Percentiles rank a stretch among this genome's conserved stretches.
Conservation (phyloP, 2,888 invertebrate genomes). For the Hydrotaea diabolus region DNA sequence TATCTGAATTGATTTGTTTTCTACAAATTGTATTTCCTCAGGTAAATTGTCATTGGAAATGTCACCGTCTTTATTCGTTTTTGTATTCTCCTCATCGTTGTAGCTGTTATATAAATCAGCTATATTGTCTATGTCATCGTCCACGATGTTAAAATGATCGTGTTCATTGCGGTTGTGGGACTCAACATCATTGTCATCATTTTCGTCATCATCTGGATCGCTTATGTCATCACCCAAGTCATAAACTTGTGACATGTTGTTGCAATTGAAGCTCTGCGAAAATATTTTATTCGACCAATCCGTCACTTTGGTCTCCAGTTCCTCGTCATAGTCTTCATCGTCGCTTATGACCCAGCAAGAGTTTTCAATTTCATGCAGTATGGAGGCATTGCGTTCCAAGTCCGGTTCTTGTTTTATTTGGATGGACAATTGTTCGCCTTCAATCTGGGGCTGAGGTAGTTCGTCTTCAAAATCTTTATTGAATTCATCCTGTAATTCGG, state of each 20-base stretch:
- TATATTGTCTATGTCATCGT: slow-evolving; percentile 58
- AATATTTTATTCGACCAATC: slow-evolving; percentile 75
- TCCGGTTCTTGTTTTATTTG: slow-evolving; percentile 50
- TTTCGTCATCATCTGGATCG: slow-evolving; percentile 59
- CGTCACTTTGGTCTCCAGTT: slow-evolving; percentile 72
- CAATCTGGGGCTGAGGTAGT: slow-evolving; percentile 4
- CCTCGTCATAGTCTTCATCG: slow-evolving; percentile 74
- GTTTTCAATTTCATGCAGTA: slow-evolving; percentile 59
- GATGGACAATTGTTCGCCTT: background rate
- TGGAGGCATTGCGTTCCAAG: slow-evolving; percentile 27
- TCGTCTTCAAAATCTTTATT: slow-evolving; percentile 66
- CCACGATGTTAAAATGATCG: slow-evolving; percentile 24
- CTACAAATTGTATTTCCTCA: slow-evolving; percentile 18
- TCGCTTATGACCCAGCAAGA: slow-evolving; percentile 69
- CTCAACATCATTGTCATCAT: slow-evolving; percentile 39
- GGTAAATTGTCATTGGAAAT: background rate
- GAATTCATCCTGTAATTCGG: slow-evolving; percentile 70
- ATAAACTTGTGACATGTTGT: slow-evolving; percentile 74
- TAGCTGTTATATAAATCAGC: slow-evolving; percentile 47
- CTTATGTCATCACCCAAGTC: slow-evolving; percentile 67
- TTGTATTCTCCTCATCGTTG: background rate
- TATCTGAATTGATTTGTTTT: too few species aligned
- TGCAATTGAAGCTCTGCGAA: slow-evolving; percentile 71
- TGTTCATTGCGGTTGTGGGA: background rate
- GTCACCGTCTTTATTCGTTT: too few species aligned